Evolutionary conservation across 2,888 invertebrate species (phyloP).

Genomic region (Odontomyia ornata): DNA sequence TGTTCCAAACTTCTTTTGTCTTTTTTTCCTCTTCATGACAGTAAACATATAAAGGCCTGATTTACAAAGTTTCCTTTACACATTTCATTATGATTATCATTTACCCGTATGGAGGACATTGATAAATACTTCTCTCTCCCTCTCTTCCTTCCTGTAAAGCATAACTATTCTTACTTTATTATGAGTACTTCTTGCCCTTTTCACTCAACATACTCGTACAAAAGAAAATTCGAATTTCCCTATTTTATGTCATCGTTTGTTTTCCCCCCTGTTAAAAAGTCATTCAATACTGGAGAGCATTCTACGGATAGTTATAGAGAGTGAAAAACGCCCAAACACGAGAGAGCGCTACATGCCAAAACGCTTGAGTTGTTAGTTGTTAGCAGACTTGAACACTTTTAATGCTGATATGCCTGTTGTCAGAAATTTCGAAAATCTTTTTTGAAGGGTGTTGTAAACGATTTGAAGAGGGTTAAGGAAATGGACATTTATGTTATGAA

Average conservation of each 20-base stretch:
- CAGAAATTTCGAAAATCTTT: slow-evolving; percentile 29
- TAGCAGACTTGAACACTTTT: slow-evolving; percentile 27
- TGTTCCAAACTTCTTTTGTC: no score
- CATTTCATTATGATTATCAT: slow-evolving; percentile 21
- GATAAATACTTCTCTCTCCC: not conserved
- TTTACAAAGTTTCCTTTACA: not conserved
- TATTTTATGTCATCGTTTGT: not conserved
- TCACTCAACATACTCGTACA: not conserved
- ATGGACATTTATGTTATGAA: slow-evolving; percentile 40
- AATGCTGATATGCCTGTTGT: slow-evolving; percentile 38
- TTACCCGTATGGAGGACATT: not conserved
- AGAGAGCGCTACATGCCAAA: not conserved
- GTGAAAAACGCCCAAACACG: no score
- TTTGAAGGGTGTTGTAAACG: slow-evolving; percentile 29
- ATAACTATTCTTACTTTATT: not conserved
- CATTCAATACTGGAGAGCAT: not conserved
- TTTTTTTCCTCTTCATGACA: not conserved
- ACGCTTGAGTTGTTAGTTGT: slow-evolving; percentile 18
- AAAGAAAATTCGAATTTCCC: slow-evolving; percentile 1
- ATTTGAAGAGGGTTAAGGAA: slow-evolving; percentile 39
- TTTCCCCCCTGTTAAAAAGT: not conserved
- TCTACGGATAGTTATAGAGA: no score
- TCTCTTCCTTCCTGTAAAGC: not conserved
- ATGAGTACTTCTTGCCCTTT: not conserved
- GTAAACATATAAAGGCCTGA: not conserved